Base-by-base conservation (phyloP, 2,797 vertebrate genomes). In the Gastrophryne carolinensis region DNA sequence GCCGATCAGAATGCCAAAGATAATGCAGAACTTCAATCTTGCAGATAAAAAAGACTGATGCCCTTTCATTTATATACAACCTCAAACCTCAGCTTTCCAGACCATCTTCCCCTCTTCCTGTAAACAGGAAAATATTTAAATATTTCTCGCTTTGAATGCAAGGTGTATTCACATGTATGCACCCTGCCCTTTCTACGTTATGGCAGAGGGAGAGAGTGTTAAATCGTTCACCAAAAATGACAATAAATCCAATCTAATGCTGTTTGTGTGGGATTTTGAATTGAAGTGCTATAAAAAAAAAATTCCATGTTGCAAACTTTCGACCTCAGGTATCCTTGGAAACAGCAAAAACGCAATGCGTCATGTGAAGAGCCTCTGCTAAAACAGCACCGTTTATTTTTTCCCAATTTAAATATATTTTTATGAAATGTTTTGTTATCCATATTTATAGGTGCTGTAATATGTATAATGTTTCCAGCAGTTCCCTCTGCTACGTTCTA, bases 11-110 rank as follows among this genome's bases (percentile, higher is more conserved):
- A 61, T 17, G 21, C 17, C 37, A 17, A 75, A 65, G 62, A 44
- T 74, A 74, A 58, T 66, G 30, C 29, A 5, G 56, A 68, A 60
- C 37, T 39, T 61, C 13, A 60, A 68, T 58, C 32, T 75, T 23
- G 26, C 23, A 34, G 26, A 75, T 49, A 66, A 15, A 32, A 21
- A 34, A n/a, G 35, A 49, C 50, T 24, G 39, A 57, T 5, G 23
- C 12, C 24, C 60, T 49, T 67, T 26, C n/a, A 52, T 68, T 60
- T 13, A 60, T 21, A 60, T 63, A 41, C 34, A 44, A 17, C 19
- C 24, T 9, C 32, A 29, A 35, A 66, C 32, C 24, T 53, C 19
- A n/a, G 57, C 34, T 19, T 69, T 57, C 39, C 15, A 39, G 29
- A 27, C 10, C 35, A 27, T 65, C 49, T n/a, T n/a, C n/a, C n/a